Evolutionary conservation across 2,888 invertebrate genomes (phyloP), one percentile per base, ranked within the genome.

Genomic region (Leucophenga montana): DNA sequence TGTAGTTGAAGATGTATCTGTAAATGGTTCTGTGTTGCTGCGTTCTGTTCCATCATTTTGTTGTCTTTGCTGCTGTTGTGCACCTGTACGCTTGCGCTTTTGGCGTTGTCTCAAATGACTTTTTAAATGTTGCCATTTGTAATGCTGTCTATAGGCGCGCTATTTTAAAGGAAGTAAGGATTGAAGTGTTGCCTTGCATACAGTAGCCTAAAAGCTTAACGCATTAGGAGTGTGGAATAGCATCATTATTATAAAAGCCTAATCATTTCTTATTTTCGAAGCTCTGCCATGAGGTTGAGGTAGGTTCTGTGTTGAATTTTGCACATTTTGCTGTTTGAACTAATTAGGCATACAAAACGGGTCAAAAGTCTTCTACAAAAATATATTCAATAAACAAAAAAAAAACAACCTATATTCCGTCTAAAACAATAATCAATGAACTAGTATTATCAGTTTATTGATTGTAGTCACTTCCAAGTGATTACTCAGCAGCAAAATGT

Each of bases 81-180:
- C 84, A 85, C 85, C 85, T 85, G 85, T 83, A 82, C 73, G 62
- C 27, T 64, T 73, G 67, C 68, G 69, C 68, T 59, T 72, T 68
- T 70, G 69, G 33, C 67, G 8, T 68, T 22, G 44, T n/a, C 48
- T 33, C 66, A 77, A 84, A 85, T 85, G 85, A 80, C 77, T 77
- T 85, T 85, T 85, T 85, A 85, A 85, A 85, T 84, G 85, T 83
- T 83, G 83, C 80, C 85, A 85, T 85, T 85, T 85, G 85, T 76
- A 76, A 76, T 73, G 69, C 67, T 71, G 70, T 71, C 72, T 72
- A 72, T 72, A 73, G 68, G 53, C 71, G 39, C 71, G 75, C 22
- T 13, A 22, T 39, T 39, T 39, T 11, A 11, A 39, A 39, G 39
- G 39, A 39, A 39, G 14, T 22, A 56, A 56, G 20, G 39, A 20